Base-by-base conservation (phyloP, 2,797 vertebrate genomes). In the Poeciliopsis turneri region DNA sequence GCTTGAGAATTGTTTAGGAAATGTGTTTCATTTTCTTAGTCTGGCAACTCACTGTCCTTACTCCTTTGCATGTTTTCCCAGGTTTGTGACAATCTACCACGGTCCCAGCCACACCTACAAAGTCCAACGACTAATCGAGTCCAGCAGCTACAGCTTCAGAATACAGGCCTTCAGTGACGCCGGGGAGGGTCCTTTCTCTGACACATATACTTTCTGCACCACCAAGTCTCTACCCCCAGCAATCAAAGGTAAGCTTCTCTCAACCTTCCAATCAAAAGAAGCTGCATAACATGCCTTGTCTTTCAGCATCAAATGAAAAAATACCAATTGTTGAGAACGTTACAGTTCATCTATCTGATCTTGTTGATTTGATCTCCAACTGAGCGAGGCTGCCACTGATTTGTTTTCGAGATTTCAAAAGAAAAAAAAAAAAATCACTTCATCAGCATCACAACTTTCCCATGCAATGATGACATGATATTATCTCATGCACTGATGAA, bases 81-180 rank as follows among this genome's bases (percentile, higher is more conserved):
- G 98, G 95, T 99, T 99, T 88, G 95, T 98, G 89, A 96, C 97
- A 0, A 97, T 99, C 94, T 99, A 99, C 80, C 95, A 96, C 74
- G 98, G 98, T 33, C 97, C 98, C 78, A 99, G 98, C 91, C 98
- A 99, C 92, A 99, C 98, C 1, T 99, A 98, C 92, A 99, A 98
- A 94, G 96, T 99, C 75, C 98, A 99, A 92, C 96, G 98, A 68
- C 92, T 99, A 93, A 97, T 90, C 0, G 98, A 99, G 88, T 98
- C 96, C 87, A 98, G 97, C 12, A 96, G 95, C 91, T 98, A 98
- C 95, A 96, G 95, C 0, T 99, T 98, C 95, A 95, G 97, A 95
- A 99, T 99, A 95, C 98, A 99, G 94, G 97, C 98, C 0, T 90
- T 97, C 57, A 98, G 95, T 0, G 95, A 97, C 28, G 98, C 98